Evolutionary conservation across 2,888 invertebrate species (phyloP), one percentile per base, ranked within the genome.

Genomic region (Nycteola revayana): DNA sequence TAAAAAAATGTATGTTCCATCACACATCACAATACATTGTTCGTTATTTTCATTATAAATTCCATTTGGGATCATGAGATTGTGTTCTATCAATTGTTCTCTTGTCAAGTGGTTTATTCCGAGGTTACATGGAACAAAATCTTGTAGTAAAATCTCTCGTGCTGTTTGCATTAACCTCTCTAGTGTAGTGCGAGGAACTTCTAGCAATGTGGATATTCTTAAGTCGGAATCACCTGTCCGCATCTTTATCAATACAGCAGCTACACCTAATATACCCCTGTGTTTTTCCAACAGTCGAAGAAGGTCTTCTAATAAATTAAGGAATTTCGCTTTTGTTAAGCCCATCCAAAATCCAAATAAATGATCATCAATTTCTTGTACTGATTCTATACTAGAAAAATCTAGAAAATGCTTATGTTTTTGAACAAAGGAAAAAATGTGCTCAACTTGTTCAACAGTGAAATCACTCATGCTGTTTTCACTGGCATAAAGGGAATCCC

Each of bases 101-200:
- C n/a, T n/a, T n/a, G n/a, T 41, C 35, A 49, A 31, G 25, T 49
- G 48, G 32, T 49, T 20, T 25, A 38, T 17, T n/a, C 40, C 45
- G 8, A 49, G 23, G 36, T 44, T 23, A 9, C 11, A 25, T 25
- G 38, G 31, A 7, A 39, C 30, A 42, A 44, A 44, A 25, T 46
- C 32, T n/a, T 28, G 7, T 8, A 26, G 21, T 42, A 39, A 32
- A 18, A 35, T 36, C 41, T 54, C 24, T 32, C 47, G 30, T 8
- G 35, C 49, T 38, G 36, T 41, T 66, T 67, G 25, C 61, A 67
- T 25, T 71, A 80, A 64, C 91, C 92, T 81, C 90, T 57, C 82
- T 89, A 47, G 25, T 28, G 32, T 38, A 25, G 29, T 28, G n/a
- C 32, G 28, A n/a, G 32, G 25, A 17, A 37, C 20, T 14, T 23